These are phyloP conservation scores for Agelas oroides DNA, from an alignment of 37 sponge, comb jelly and placozoan species.

Conservation along the genomic window DNA sequence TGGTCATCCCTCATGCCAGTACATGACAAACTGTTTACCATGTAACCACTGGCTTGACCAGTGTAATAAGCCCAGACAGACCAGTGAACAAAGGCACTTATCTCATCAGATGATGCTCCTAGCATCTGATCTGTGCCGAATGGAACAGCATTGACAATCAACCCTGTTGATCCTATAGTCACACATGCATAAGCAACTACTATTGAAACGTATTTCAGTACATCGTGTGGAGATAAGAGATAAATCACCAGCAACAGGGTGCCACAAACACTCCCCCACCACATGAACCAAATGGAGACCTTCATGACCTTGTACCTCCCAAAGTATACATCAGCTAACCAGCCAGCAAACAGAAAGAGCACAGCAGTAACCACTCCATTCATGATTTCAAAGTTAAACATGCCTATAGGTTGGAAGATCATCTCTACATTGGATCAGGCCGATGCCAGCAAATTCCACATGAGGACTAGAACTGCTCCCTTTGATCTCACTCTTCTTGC, in stretches of 20 bases:
- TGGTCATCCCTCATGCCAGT: too few species aligned
- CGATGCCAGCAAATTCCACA: not conserved
- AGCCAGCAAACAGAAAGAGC: slow-evolving; percentile 18
- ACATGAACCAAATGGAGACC: not conserved
- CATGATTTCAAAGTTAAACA: too few species aligned
- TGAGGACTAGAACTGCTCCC: not conserved
- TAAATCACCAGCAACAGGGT: too few species aligned
- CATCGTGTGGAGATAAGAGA: too few species aligned
- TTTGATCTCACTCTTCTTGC: not conserved
- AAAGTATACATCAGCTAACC: slow-evolving; percentile 2
- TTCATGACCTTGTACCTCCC: slow-evolving; percentile 4
- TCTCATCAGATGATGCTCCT: too few species aligned
- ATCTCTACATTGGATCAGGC: too few species aligned
- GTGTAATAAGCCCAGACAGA: slow-evolving; percentile 43
- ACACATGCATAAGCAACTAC: too few species aligned
- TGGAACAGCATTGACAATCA: too few species aligned
- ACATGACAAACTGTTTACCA: too few species aligned
- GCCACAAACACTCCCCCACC: not conserved
- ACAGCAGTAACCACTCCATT: too few species aligned
- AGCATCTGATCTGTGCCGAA: too few species aligned
- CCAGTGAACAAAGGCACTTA: slow-evolving; percentile 5
- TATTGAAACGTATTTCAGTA: not conserved
- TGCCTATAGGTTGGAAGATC: too few species aligned
- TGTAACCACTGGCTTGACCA: not conserved
- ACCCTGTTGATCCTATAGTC: not conserved